Evolutionary conservation across 2,113 vertebrate genomes (phyloP).

Genomic region (Zosterops pallidus): DNA sequence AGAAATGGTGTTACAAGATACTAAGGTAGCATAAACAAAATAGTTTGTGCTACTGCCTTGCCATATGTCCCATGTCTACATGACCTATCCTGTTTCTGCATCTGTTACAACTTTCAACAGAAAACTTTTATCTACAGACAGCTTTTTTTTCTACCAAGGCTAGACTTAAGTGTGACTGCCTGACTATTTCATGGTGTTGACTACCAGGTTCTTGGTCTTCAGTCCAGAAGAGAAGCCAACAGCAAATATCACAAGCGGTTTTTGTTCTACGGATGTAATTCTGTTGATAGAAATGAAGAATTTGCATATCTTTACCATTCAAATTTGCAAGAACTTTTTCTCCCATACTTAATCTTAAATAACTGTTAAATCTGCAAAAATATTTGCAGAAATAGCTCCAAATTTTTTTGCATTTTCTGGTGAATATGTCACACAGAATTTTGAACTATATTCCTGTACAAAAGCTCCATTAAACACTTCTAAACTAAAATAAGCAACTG

Average conservation of each 20-base stretch:
- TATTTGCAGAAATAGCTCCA: neutral
- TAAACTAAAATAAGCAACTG: neutral
- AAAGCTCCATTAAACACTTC: neutral
- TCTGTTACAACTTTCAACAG: neutral
- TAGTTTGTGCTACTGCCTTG: neutral
- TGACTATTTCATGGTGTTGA: neutral
- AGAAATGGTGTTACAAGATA: accelerated
- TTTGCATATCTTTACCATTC: neutral
- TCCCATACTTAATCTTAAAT: neutral
- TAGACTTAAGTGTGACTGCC: neutral
- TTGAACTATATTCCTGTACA: neutral
- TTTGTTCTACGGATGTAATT: neutral
- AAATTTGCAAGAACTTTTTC: neutral
- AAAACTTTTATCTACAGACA: neutral
- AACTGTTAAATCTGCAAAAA: neutral
- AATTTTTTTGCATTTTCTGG: neutral
- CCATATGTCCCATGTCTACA: neutral
- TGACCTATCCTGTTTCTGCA: neutral
- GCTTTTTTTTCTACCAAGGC: neutral
- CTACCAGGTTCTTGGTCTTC: neutral
- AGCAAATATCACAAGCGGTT: neutral
- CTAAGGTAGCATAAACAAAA: neutral
- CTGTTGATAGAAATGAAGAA: neutral
- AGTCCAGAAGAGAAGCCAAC: neutral
- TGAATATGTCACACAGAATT: neutral